Evolutionary conservation across 2,888 invertebrate species (phyloP), one percentile per base, ranked within the genome.

Genomic region (Anodontia alba): DNA sequence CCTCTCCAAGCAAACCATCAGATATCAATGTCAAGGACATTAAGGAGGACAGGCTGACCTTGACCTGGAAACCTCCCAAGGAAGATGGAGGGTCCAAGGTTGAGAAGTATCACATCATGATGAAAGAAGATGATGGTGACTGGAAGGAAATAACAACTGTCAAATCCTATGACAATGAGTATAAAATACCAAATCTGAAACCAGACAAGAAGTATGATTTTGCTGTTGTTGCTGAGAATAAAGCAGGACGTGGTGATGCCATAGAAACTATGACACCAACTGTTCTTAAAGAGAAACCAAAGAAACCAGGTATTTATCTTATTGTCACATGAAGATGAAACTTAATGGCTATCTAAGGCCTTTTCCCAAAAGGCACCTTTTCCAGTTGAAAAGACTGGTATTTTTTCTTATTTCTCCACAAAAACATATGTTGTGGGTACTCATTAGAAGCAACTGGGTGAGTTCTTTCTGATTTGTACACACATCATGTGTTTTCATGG

Each of bases 211-310:
- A 86, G 5, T 98, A 98, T 94, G 97, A 97, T 94, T 98, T 98
- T 94, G 96, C 98, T 80, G 96, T 98, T 8, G 97, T 98, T 0
- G 97, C 98, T 0, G 96, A 97, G 78, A 98, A 98, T 95, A 96
- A 97, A 89, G 97, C 97, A 93, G 98, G 98, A 43, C 67, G 85
- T 38, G 91, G 92, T 33, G 86, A 88, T 49, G 81, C 81, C 62
- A 71, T 69, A 23, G 89, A 90, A 74, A 86, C 88, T 17, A 87
- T 88, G 23, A 80, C 84, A 72, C 82, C 90, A 29, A 86, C 91
- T 17, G 89, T 92, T 29, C 88, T 78, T 62, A 89, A 91, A 15
- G 87, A 90, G 83, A 91, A 89, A 88, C 90, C 90, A 31, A 89
- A 90, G 62, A 62, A 62, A 62, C 33, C 62, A 33, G 54, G 54